phyloP scores from a whole-genome alignment of 2,113 vertebrate genomes.

The Tichodroma muraria region DNA sequence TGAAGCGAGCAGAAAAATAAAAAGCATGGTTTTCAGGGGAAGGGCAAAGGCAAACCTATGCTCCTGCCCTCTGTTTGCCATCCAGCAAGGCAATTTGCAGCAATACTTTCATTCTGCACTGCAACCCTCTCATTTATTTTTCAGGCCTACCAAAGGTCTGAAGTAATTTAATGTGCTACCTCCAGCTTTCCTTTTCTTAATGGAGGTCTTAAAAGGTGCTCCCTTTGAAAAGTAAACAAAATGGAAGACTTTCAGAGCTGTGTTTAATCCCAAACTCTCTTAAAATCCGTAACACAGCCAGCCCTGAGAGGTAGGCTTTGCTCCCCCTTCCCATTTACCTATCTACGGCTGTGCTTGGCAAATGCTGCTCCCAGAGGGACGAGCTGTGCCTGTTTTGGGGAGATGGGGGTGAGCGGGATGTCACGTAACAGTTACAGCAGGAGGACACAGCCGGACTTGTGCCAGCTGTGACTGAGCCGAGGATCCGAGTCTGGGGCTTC shows the following conservation, averaged over 20 bases:
- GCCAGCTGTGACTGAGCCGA: fast-evolving
- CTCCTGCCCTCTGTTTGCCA: not conserved
- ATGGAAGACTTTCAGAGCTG: not conserved
- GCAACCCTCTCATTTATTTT: not conserved
- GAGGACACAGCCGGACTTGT: fast-evolving
- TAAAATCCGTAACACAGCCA: not conserved
- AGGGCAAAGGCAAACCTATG: not conserved
- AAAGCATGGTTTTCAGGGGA: not conserved
- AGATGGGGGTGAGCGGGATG: fast-evolving
- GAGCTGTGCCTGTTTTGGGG: not conserved
- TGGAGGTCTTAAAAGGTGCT: constrained; percentile 16
- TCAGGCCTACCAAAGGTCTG: not conserved
- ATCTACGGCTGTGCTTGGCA: fast-evolving
- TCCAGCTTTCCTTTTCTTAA: constrained; percentile 3
- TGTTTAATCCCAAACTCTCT: not conserved
- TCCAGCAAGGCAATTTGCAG: not conserved
- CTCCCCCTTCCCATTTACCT: too few relatives aligned
- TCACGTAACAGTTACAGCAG: fast-evolving
- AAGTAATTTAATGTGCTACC: not conserved
- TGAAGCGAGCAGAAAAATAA: not conserved
- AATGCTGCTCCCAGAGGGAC: not conserved
- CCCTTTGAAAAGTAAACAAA: not conserved
- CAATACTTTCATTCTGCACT: not conserved
- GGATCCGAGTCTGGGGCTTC: fast-evolving
- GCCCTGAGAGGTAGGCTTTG: not conserved